phyloP scores from a whole-genome alignment of 2,113 vertebrate species.

The Benitochromis conjunctus region DNA sequence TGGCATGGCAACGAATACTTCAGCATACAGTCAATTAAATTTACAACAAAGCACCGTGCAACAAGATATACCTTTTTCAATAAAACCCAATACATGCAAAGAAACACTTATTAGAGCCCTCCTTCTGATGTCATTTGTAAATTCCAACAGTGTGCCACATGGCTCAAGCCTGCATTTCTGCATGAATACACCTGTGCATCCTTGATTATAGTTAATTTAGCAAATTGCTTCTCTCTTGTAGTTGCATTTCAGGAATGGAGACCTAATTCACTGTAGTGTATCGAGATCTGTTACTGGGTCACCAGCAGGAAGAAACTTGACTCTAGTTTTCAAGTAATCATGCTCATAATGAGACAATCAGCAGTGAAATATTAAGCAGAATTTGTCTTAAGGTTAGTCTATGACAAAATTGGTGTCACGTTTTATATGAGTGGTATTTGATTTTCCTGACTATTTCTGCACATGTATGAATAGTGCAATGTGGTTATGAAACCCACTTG shows the following conservation, averaged over 20 bases:
- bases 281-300: neutral
- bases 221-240: neutral
- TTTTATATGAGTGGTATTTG: neutral
- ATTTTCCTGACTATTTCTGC: neutral
- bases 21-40: too few species aligned
- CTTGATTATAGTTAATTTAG: neutral
- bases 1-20: too few species aligned
- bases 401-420: neutral
- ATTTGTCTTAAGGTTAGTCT: neutral
- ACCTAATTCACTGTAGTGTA: neutral
- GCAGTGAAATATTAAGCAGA: neutral
- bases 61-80: neutral
- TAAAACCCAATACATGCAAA: neutral
- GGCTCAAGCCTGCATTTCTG: neutral
- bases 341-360: neutral
- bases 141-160: neutral
- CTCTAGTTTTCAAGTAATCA: neutral
- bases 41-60: too few species aligned
- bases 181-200: neutral
- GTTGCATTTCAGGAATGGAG: neutral
- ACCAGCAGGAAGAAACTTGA: neutral
- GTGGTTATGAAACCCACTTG: neutral
- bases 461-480: neutral
- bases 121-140: neutral
- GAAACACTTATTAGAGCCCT: neutral